phyloP scores from a whole-genome alignment of 2,888 invertebrate species.

The Amphimallon solstitiale region DNA sequence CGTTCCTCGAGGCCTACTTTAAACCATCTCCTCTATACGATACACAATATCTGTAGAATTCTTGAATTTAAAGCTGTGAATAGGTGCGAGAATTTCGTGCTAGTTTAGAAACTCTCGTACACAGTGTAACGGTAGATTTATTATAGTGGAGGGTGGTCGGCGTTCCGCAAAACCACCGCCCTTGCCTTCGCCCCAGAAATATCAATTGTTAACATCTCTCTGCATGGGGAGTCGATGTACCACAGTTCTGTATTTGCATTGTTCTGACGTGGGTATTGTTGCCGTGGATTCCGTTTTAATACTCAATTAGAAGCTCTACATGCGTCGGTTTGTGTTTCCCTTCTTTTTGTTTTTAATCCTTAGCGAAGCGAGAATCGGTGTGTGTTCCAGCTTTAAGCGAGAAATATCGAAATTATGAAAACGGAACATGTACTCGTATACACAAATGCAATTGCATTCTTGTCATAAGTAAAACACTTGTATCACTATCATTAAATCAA shows the following conservation, averaged over 20 bases:
- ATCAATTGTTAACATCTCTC: slow-evolving; percentile 36
- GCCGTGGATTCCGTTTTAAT: slow-evolving; percentile 29
- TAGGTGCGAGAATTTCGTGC: slow-evolving; percentile 13
- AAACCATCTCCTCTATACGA: slow-evolving; percentile 11
- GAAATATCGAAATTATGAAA: neutral
- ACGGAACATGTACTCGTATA: too few relatives aligned
- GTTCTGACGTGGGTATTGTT: slow-evolving; percentile 33
- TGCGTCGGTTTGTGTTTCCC: slow-evolving; percentile 16
- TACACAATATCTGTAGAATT: slow-evolving; percentile 5
- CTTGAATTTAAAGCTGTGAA: slow-evolving; percentile 9
- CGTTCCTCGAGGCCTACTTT: slow-evolving; percentile 31
- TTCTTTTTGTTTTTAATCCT: slow-evolving; percentile 19
- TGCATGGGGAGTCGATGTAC: slow-evolving; percentile 31
- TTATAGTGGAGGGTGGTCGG: slow-evolving; percentile 17
- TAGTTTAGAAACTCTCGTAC: slow-evolving; percentile 14
- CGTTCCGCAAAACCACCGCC: slow-evolving; percentile 11
- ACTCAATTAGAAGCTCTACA: slow-evolving; percentile 26
- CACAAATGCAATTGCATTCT: too few relatives aligned
- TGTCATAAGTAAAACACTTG: too few relatives aligned
- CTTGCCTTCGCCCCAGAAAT: slow-evolving; percentile 11
- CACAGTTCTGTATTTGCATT: slow-evolving; percentile 30
- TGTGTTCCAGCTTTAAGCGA: neutral
- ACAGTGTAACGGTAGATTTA: slow-evolving; percentile 21
- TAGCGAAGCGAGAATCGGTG: neutral
- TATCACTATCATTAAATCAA: too few relatives aligned